Evolutionary conservation across 2,113 vertebrate genomes (phyloP).

Genomic region (Nipponia nippon): DNA sequence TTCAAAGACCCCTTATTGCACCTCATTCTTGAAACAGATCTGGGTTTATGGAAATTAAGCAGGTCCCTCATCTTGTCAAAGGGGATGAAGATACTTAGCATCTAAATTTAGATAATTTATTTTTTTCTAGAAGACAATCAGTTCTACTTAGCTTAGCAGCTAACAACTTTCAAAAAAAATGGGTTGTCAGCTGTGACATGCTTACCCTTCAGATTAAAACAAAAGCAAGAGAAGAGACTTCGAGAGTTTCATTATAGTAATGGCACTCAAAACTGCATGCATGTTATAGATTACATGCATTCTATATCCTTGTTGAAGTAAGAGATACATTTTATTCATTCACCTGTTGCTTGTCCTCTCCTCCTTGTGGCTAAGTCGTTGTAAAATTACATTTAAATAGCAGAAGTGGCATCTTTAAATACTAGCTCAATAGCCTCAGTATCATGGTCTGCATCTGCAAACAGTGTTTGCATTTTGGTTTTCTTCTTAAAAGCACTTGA

Average conservation of each 20-base stretch:
- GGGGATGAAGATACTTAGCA: neutral
- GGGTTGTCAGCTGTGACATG: neutral
- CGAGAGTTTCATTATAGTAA: neutral
- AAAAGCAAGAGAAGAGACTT: conserved; percentile 8
- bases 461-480: neutral
- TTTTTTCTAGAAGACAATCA: neutral
- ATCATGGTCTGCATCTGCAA: neutral
- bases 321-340: conserved; percentile 19
- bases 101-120: neutral
- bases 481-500: neutral
- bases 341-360: conserved; percentile 1
- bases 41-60: neutral
- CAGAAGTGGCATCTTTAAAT: conserved; percentile 34
- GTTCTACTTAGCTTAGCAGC: neutral
- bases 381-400: conserved; percentile 25
- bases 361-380: conserved; percentile 23
- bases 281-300: neutral
- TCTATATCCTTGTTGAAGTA: neutral
- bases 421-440: neutral
- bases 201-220: conserved; percentile 27
- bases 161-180: neutral
- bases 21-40: neutral
- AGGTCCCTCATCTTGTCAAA: neutral
- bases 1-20: neutral
- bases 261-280: neutral